Percentiles rank a stretch among this genome's conserved stretches.
Conservation (phyloP, 2,797 vertebrate species). For the Eulemur rubriventer region DNA sequence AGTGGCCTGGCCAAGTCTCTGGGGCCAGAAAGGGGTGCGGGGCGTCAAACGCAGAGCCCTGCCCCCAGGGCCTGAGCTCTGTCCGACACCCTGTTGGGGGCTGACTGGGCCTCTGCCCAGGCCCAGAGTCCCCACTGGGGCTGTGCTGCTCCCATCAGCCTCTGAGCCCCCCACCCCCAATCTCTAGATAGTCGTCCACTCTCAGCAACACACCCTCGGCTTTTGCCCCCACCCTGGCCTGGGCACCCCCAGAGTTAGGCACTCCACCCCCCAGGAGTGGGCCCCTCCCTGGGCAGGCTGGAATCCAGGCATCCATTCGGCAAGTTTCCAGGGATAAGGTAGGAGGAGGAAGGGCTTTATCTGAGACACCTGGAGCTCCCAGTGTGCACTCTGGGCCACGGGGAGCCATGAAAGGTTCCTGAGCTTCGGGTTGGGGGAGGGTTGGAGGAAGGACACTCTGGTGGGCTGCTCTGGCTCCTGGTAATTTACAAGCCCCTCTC, state of each 20-base stretch:
- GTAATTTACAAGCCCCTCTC: neutral
- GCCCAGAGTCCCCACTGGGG: neutral
- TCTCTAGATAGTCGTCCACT: neutral
- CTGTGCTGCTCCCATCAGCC: neutral
- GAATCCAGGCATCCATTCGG: neutral
- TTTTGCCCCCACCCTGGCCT: neutral
- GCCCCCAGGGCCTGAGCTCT: neutral
- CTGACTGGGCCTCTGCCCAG: accelerated
- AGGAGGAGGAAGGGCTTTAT: neutral
- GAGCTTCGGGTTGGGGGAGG: neutral
- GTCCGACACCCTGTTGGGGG: neutral
- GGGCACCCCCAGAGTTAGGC: neutral
- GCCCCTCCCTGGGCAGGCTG: neutral
- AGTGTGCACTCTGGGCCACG: neutral
- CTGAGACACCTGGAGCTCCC: neutral
- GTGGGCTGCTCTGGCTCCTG: neutral
- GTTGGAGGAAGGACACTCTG: too few species aligned
- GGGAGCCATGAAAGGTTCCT: neutral
- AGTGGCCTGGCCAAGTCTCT: too few species aligned
- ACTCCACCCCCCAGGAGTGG: neutral
- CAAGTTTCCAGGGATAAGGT: neutral
- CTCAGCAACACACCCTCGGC: neutral
- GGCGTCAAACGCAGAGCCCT: too few species aligned
- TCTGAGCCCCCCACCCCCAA: neutral
- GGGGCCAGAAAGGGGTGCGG: neutral